Conservation (phyloP, 2,797 vertebrate genomes). For the Margarornis squamiger region DNA sequence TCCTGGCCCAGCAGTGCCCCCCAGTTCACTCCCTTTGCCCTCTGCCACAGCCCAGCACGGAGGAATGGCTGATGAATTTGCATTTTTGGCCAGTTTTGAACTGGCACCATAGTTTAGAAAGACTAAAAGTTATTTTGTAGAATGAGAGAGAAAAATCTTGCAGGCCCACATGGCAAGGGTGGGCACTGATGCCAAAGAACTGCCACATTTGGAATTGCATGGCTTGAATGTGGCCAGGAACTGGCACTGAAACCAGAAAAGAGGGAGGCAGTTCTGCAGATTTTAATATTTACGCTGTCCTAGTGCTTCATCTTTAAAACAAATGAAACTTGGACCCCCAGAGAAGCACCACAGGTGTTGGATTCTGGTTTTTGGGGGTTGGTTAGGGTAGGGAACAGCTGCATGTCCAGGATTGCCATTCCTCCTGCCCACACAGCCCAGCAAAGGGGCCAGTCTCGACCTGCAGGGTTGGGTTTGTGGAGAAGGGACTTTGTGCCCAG, state of each 20-base stretch:
- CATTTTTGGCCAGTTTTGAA: background rate
- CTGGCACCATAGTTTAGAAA: fast-evolving
- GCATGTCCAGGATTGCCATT: background rate
- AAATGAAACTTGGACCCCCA: background rate
- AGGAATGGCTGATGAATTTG: background rate
- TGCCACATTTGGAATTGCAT: background rate
- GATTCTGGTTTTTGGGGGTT: background rate
- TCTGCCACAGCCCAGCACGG: background rate
- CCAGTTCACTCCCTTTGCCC: background rate
- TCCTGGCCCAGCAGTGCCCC: background rate
- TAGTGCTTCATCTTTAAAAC: background rate
- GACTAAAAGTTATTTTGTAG: background rate
- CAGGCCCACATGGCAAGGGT: too few relatives aligned
- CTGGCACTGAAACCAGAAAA: background rate
- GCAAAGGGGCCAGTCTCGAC: background rate
- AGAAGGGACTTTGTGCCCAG: background rate
- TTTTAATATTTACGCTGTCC: background rate
- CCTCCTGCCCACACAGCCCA: background rate
- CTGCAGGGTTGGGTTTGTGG: background rate
- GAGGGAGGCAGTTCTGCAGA: background rate
- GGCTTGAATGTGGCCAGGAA: too few relatives aligned
- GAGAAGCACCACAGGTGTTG: background rate
- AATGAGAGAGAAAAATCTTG: background rate
- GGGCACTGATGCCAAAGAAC: background rate
- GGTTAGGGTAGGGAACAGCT: background rate